phyloP scores from a whole-genome alignment of 1,140 invertebrate species.

The Argopecten irradians region DNA sequence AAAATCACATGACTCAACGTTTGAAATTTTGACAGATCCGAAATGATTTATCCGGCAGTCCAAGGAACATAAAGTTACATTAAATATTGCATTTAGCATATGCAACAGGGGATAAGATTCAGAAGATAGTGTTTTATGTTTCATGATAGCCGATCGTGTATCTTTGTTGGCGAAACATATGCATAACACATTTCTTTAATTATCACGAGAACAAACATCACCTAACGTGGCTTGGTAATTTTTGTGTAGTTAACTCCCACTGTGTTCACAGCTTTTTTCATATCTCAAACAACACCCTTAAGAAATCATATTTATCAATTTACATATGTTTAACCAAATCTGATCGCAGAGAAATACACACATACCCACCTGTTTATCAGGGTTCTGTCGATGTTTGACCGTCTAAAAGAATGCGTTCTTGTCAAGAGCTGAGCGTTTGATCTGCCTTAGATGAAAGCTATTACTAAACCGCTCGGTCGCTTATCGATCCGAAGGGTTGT shows the following conservation, averaged over 20 bases:
- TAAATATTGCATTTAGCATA: slow-evolving; percentile 12
- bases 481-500: background rate
- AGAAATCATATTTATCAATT: slow-evolving; percentile 19
- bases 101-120: background rate
- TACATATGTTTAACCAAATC: slow-evolving; percentile 12
- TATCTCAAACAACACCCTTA: slow-evolving; percentile 17
- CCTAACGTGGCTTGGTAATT: background rate
- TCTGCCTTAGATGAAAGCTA: slow-evolving; percentile 1
- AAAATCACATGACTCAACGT: slow-evolving; percentile 17
- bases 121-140: background rate
- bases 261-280: slow-evolving; percentile 1
- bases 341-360: background rate
- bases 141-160: background rate
- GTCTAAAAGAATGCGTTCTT: slow-evolving; percentile 11
- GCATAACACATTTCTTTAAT: slow-evolving; percentile 1
- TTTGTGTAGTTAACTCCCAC: background rate
- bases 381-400: background rate
- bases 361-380: background rate
- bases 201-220: background rate
- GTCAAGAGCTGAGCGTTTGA: slow-evolving; percentile 2
- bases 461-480: background rate
- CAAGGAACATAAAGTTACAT: background rate
- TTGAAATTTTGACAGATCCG: background rate
- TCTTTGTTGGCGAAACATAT: background rate
- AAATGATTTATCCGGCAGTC: background rate